phyloP scores from a whole-genome alignment of 2,113 vertebrate species.

The Zosterops lateralis region DNA sequence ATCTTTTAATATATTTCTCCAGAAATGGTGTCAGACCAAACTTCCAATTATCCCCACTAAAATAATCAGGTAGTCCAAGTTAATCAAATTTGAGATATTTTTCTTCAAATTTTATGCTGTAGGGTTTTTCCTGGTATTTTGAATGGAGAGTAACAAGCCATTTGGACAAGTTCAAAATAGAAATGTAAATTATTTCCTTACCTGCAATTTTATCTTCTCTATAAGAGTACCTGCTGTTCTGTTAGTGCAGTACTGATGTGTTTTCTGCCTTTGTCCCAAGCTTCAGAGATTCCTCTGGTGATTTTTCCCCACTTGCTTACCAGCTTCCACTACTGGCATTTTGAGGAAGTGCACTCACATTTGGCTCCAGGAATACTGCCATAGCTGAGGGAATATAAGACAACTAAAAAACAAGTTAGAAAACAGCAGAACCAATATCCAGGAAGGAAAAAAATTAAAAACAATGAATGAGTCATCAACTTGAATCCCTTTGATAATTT shows the following conservation, averaged over 20 bases:
- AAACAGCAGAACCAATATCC: constrained; percentile 51
- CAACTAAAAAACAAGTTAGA: constrained; percentile 64
- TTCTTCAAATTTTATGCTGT: not conserved
- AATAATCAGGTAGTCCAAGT: not conserved
- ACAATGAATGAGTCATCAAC: constrained; percentile 23
- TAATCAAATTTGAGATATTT: not conserved
- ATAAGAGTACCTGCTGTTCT: constrained; percentile 45
- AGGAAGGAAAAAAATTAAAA: not conserved
- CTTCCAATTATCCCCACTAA: not conserved
- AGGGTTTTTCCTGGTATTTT: not conserved
- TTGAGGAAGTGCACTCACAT: constrained; percentile 55
- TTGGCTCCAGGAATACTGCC: constrained; percentile 53
- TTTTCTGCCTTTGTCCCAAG: constrained; percentile 64
- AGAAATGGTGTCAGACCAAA: not conserved
- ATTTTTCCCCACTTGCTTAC: constrained; percentile 48
- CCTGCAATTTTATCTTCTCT: constrained; percentile 57
- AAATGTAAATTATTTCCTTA: constrained; percentile 55
- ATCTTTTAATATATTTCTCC: not conserved
- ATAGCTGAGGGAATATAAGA: constrained; percentile 66
- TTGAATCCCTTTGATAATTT: not conserved
- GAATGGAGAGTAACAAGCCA: not conserved
- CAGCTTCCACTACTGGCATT: constrained; percentile 50
- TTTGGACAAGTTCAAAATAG: not conserved
- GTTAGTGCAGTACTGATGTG: constrained; percentile 42
- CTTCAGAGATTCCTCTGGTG: constrained; percentile 47